These are phyloP conservation scores for Orthosia cruda DNA, from an alignment of 2,888 invertebrate species.

Conservation along the genomic window DNA sequence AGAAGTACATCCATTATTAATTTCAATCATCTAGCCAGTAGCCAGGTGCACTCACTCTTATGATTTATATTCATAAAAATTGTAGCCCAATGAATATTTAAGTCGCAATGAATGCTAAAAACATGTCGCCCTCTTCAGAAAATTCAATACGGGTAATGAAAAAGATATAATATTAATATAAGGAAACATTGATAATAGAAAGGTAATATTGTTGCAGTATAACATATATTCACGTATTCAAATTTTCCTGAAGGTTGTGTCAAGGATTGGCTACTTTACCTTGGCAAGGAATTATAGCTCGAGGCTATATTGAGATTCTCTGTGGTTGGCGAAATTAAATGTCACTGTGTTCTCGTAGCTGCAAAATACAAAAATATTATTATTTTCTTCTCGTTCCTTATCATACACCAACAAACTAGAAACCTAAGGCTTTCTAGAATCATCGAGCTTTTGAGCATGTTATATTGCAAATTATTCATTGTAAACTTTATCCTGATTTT, in stretches of 20 bases:
- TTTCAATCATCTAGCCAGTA: slow-evolving; percentile 22
- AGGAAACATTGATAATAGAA: slow-evolving; percentile 2
- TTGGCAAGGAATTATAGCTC: slow-evolving; percentile 8
- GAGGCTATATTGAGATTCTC: slow-evolving; percentile 9
- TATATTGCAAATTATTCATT: no score
- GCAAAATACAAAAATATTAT: background rate
- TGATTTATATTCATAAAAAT: slow-evolving; percentile 47
- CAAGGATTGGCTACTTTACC: slow-evolving; percentile 10
- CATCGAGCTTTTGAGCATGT: no score
- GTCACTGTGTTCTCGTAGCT: slow-evolving; percentile 1
- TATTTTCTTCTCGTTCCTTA: background rate
- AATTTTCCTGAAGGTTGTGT: slow-evolving; percentile 6
- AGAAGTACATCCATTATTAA: slow-evolving; percentile 33
- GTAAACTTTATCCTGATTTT: no score
- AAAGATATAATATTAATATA: slow-evolving; percentile 24
- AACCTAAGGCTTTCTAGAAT: no score
- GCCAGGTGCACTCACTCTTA: slow-evolving; percentile 17
- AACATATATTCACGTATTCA: slow-evolving; percentile 9
- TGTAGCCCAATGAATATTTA: slow-evolving; percentile 40
- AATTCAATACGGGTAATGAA: slow-evolving; percentile 38
- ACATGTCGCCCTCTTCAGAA: slow-evolving; percentile 45
- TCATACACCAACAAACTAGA: background rate
- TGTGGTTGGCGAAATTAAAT: slow-evolving; percentile 18
- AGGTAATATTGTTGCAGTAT: slow-evolving; percentile 3
- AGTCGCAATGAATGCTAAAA: slow-evolving; percentile 52